Evolutionary conservation across 2,888 invertebrate species (phyloP), one percentile per base, ranked within the genome.

Genomic region (Patella caerulea): DNA sequence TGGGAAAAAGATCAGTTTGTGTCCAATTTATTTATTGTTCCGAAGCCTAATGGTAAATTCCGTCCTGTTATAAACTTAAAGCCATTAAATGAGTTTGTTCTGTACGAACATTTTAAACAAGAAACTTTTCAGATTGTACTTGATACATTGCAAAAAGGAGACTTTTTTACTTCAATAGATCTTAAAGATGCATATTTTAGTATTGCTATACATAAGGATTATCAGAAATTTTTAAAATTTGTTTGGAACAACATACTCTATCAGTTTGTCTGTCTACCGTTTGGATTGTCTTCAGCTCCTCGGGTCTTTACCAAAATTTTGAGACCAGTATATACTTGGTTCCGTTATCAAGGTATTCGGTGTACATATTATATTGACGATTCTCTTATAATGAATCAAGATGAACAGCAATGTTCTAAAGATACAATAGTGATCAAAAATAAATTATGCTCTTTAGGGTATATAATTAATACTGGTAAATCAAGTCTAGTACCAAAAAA

Each of bases 181-280:
- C 19, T 65, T 4, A 19, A 12, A 14, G 65, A 65, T 65, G 65
- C 65, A 19, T 65, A 65, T 65, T 65, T 65, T 65, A 65, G 65
- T 11, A 65, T 65, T 19, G 14, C 9, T 65, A 76, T 79, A 69
- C 71, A 74, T 69, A 9, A 54, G 17, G 53, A 74, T 19, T 76
- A 29, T 54, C 72, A 74, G 54, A 78, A 78, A 34, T 78, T 75
- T 53, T 34, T 78, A 9, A 78, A 75, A 65, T 75, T 78, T 71
- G 17, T 19, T 52, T 78, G 72, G 74, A 71, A 78, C 65, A 69
- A 71, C 4, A 14, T 52, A 65, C 19, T 73, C 7, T 80, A 72
- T 29, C 55, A 73, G 19, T 76, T 78, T 71, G 53, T 73, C 53
- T 78, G 71, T 54, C 59, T 65, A 14, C 65, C 65, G 1, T 65